A percentile compares a stretch with the other conserved stretches of the same genome.
Evolutionary conservation across 2,797 vertebrate species (phyloP).

Genomic region (Myotis planiceps): DNA sequence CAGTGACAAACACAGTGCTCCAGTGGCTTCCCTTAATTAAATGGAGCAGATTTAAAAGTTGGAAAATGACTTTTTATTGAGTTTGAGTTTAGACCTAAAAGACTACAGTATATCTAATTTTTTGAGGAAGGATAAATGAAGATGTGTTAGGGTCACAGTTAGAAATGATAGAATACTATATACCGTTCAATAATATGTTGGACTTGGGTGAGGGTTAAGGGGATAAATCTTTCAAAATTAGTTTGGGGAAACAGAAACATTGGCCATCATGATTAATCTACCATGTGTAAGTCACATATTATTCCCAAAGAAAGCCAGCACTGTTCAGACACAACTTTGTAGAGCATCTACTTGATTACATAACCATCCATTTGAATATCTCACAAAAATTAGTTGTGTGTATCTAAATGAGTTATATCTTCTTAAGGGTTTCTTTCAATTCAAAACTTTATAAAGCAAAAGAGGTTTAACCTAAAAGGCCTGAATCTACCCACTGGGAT

Average conservation of each 20-base stretch:
- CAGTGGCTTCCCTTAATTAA: neutral
- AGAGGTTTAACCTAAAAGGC: neutral
- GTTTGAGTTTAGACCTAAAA: neutral
- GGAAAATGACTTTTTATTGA: neutral
- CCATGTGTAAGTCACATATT: neutral
- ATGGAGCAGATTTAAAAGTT: neutral
- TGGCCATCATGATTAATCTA: neutral
- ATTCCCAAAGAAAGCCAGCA: neutral
- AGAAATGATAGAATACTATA: neutral
- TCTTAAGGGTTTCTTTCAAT: neutral
- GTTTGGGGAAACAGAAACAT: neutral
- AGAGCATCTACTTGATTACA: neutral
- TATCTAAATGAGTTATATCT: neutral
- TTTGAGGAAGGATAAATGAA: neutral
- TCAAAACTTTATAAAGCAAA: neutral
- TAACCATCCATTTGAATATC: neutral
- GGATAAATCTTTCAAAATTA: neutral
- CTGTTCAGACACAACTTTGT: neutral
- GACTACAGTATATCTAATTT: neutral
- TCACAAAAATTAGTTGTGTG: neutral
- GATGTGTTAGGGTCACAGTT: neutral
- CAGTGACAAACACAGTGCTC: neutral
- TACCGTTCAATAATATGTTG: neutral
- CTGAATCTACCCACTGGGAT: neutral
- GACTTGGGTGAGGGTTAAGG: no score